Conservation (phyloP, 30 jellyfish, hydroid and myxozoan genomes). For the Hydractinia echinata region DNA sequence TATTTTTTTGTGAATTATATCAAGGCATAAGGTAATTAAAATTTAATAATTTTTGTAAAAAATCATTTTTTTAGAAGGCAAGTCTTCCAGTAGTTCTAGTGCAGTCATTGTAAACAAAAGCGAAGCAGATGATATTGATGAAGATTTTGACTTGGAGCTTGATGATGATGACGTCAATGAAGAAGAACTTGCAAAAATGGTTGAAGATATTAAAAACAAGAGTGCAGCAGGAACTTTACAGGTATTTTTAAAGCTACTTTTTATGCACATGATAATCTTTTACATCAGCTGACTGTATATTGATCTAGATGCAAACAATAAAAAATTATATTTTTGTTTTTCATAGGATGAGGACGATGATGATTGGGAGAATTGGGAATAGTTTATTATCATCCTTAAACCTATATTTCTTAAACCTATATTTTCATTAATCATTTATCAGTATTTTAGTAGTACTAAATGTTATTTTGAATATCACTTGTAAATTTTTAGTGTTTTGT, state of each 20-base stretch:
- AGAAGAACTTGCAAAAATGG: conserved; percentile 65
- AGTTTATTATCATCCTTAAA: neutral
- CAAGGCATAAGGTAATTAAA: too few relatives aligned
- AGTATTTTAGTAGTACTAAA: too few relatives aligned
- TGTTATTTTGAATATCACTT: too few relatives aligned
- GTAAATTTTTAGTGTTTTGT: too few relatives aligned
- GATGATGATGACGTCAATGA: conserved; percentile 74
- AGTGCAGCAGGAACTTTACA: conserved; percentile 40
- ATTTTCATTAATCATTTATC: neutral
- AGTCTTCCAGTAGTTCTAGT: conserved; percentile 24
- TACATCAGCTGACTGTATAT: neutral
- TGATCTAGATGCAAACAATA: neutral
- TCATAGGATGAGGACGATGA: conserved; percentile 64
- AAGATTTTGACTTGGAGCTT: conserved; percentile 53
- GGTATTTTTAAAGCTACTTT: neutral
- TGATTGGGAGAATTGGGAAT: conserved; percentile 96
- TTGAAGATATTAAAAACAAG: conserved; percentile 50
- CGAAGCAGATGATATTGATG: conserved; percentile 52
- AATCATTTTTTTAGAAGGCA: neutral
- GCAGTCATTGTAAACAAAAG: conserved; percentile 61
- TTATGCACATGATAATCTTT: neutral
- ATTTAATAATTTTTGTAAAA: neutral
- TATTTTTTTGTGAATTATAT: too few relatives aligned
- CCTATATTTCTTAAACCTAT: neutral
- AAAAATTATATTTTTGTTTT: neutral